Evolutionary conservation across 2,888 invertebrate species (phyloP).

Genomic region (Eurois occulta): DNA sequence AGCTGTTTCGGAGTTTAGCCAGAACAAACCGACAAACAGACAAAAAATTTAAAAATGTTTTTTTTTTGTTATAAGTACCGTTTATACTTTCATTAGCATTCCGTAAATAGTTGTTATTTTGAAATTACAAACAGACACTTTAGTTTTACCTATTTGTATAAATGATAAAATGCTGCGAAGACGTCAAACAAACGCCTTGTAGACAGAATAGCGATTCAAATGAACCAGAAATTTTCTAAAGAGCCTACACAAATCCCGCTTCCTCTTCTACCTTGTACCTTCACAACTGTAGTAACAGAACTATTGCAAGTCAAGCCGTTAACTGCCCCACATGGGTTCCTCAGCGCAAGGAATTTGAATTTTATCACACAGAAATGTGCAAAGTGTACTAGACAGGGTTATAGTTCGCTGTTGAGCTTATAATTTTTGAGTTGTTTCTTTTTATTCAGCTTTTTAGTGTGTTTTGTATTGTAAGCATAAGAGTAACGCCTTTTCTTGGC

Average conservation of each 20-base stretch:
- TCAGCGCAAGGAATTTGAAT: conserved; percentile 75
- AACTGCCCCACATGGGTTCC: conserved; percentile 80
- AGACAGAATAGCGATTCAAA: background rate
- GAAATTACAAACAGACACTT: too few relatives aligned
- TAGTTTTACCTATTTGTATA: too few relatives aligned
- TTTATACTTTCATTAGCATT: too few relatives aligned
- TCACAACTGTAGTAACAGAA: conserved; percentile 63
- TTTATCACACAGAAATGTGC: conserved; percentile 71
- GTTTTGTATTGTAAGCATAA: background rate
- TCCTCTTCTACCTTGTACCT: conserved; percentile 55
- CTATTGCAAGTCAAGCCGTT: conserved; percentile 78
- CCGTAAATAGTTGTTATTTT: too few relatives aligned
- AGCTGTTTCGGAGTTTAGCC: too few relatives aligned
- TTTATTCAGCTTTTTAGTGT: conserved; percentile 21
- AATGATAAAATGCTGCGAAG: background rate
- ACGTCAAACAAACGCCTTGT: background rate
- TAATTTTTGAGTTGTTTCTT: conserved; percentile 46
- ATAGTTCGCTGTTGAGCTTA: conserved; percentile 43
- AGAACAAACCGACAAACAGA: too few relatives aligned
- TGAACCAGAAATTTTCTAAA: background rate
- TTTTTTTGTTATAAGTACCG: too few relatives aligned
- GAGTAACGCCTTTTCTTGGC: too few relatives aligned
- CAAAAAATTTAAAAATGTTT: too few relatives aligned
- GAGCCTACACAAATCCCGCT: background rate
- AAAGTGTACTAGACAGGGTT: conserved; percentile 51